Base-by-base conservation (phyloP, 1,140 invertebrate genomes). In the Oncopodura yosiiana region DNA sequence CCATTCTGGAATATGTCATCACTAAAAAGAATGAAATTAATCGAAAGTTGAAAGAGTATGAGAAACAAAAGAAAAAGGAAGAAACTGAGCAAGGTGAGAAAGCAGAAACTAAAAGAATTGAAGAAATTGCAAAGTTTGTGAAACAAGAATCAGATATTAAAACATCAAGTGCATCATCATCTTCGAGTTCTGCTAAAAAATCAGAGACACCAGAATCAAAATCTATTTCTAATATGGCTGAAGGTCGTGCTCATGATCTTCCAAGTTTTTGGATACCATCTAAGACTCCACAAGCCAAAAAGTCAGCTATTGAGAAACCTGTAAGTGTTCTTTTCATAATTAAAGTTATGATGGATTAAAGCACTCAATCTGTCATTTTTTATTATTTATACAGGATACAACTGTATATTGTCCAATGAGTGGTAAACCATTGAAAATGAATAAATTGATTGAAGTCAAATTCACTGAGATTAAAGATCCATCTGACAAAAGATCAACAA, bases 191-290 rank as follows among this genome's bases (percentile, higher is more conserved):
- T 44, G 21, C 26, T 36, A 44, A 43, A 58, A 16, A 36, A 44
- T 18, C 42, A 59, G 54, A 44, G 29, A 42, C 49, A 53, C 58
- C 55, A 29, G 30, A 48, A 34, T 27, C 36, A 19, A 9, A 53
- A 27, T 63, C 83, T 0, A 80, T 89, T 39, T 88, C 84, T 2
- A 89, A 89, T 64, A 87, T 89, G 84, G 68, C 70, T 4, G 73
- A 75, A 60, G 78, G 77, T 0, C 72, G 74, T 41, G 78, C 80
- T 21, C 90, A 86, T 66, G 69, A 82, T 56, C 73, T 98, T 32
- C 93, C 93, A 0, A 95, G 91, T 74, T 99, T 98, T 72, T 99
- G 95, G 95, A 80, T 98, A 53, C 94, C 95, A 9, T 86, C 86
- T 2, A 51, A 60, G 66, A 87, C 93, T n/a, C 92, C 93, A 1